Conservation (phyloP, 2,888 invertebrate genomes). For the Tethea ocularis region DNA sequence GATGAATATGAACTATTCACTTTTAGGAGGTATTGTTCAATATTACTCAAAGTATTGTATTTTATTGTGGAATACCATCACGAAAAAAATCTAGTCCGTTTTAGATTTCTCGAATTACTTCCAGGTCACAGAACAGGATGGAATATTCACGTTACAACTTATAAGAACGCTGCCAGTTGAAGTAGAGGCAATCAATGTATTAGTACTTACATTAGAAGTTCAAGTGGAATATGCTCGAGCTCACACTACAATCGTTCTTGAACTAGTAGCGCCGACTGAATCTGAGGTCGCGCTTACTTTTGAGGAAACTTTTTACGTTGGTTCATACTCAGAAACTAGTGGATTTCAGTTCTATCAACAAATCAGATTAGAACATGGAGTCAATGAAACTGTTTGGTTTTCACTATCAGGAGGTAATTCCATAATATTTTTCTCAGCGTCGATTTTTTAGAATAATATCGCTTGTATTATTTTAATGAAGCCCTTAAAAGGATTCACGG, state of each 20-base stretch:
- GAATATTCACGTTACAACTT: constrained; percentile 28
- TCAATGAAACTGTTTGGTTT: neutral
- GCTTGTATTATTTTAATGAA: neutral
- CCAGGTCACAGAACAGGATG: constrained; percentile 28
- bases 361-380: neutral
- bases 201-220: constrained; percentile 37
- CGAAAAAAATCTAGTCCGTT: constrained; percentile 29
- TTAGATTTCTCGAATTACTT: constrained; percentile 42
- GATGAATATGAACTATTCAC: constrained; percentile 21
- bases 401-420: constrained; percentile 1
- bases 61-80: neutral
- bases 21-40: constrained; percentile 38
- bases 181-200: constrained; percentile 26
- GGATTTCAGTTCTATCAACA: constrained; percentile 22
- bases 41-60: neutral
- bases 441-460: too few relatives aligned
- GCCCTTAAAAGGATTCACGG: too few relatives aligned
- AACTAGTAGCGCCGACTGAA: constrained; percentile 17
- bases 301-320: constrained; percentile 33
- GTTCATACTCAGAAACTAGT: constrained; percentile 24
- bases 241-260: constrained; percentile 18
- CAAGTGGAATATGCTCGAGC: constrained; percentile 18
- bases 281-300: constrained; percentile 27
- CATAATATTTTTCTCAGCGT: neutral
- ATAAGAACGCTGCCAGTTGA: constrained; percentile 23